Conservation (phyloP, 2,888 invertebrate genomes). For the Rhamnusium bicolor region DNA sequence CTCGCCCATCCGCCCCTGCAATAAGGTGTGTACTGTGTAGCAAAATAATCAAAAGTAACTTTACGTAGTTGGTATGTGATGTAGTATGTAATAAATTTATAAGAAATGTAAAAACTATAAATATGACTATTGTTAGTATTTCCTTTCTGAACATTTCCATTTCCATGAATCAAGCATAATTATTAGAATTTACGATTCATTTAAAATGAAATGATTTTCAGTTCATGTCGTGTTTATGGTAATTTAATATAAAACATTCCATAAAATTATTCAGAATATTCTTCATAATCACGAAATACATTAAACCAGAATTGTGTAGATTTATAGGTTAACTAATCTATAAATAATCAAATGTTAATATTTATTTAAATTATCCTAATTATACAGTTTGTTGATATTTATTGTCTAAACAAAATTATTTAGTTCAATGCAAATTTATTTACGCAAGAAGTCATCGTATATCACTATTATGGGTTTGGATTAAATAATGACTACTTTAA, state of each 20-base stretch:
- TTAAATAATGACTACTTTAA: too few relatives aligned
- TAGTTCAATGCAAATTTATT: neutral
- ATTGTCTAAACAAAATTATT: neutral
- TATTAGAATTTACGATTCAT: neutral
- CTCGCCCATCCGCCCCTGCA: too few relatives aligned
- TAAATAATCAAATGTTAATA: neutral
- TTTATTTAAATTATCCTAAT: neutral
- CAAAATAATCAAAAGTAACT: too few relatives aligned
- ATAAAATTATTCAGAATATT: neutral
- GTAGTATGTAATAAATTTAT: too few relatives aligned
- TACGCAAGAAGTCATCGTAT: neutral
- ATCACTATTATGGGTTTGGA: too few relatives aligned
- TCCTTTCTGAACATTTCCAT: neutral
- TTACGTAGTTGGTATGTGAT: too few relatives aligned
- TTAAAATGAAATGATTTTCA: too few relatives aligned
- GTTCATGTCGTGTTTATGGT: neutral
- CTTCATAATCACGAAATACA: neutral
- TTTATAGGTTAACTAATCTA: neutral
- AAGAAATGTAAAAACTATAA: too few relatives aligned
- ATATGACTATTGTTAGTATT: too few relatives aligned
- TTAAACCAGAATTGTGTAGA: neutral
- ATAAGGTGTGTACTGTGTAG: too few relatives aligned
- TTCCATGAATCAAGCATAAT: neutral
- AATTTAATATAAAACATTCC: neutral
- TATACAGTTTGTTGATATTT: neutral